These are phyloP conservation scores for Junco hyemalis DNA, from an alignment of 2,113 vertebrate species.

Conservation along the genomic window DNA sequence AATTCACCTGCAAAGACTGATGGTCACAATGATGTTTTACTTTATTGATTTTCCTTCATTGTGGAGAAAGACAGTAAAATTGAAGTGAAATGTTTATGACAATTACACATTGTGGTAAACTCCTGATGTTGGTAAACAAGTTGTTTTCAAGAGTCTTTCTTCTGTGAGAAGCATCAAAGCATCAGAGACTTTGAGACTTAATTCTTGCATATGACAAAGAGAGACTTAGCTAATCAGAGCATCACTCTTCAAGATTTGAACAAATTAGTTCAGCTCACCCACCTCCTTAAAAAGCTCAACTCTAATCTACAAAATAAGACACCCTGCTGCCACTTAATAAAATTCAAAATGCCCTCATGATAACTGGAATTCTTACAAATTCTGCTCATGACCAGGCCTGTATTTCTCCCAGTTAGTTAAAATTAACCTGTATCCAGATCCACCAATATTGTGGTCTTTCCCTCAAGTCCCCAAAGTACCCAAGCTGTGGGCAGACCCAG, in stretches of 20 bases:
- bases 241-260: background rate
- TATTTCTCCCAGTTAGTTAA: background rate
- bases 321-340: background rate
- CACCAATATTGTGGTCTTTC: background rate
- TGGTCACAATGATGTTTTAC: background rate
- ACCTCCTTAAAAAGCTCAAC: background rate
- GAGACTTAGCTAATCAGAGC: background rate
- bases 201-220: background rate
- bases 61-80: background rate
- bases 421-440: background rate
- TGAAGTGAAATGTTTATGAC: background rate
- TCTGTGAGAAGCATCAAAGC: background rate
- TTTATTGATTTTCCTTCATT: background rate
- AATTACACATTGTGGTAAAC: background rate
- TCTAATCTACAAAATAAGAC: background rate
- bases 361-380: background rate
- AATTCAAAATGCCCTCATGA: background rate
- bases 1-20: background rate
- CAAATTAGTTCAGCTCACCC: background rate
- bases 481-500: background rate
- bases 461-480: background rate
- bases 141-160: background rate
- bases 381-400: background rate
- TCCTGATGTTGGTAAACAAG: background rate
- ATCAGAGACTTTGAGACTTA: background rate